These are phyloP conservation scores for Lycodopsis pacificus DNA, from an alignment of 2,797 vertebrate species.

Conservation along the genomic window DNA sequence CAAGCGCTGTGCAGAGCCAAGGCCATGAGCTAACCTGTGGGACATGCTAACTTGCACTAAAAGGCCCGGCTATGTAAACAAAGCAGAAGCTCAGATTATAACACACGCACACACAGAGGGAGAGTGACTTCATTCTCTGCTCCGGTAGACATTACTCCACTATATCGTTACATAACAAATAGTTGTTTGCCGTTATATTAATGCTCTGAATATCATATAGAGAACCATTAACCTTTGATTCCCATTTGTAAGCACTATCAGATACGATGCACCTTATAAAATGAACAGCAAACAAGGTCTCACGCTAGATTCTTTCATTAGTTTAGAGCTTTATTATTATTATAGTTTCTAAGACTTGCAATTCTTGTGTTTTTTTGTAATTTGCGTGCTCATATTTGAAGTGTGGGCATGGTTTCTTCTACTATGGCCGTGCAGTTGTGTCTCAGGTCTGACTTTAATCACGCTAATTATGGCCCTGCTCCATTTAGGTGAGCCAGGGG, in stretches of 20 bases:
- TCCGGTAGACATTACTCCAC: too few species aligned
- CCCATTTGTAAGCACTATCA: too few species aligned
- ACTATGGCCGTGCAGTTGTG: background rate
- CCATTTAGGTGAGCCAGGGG: too few species aligned
- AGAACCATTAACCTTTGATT: background rate
- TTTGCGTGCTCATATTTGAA: background rate
- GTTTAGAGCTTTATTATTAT: background rate
- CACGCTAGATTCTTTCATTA: background rate
- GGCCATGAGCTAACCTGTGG: too few species aligned
- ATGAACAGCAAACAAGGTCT: background rate
- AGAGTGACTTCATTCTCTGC: too few species aligned
- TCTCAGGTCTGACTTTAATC: background rate
- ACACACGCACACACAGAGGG: too few species aligned
- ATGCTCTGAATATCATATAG: background rate
- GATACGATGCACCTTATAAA: background rate
- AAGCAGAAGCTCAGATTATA: too few species aligned
- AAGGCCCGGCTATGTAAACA: too few species aligned
- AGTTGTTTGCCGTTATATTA: background rate
- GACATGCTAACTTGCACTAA: too few species aligned
- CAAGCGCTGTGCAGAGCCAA: too few species aligned
- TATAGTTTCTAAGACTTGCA: background rate
- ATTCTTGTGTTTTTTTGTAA: background rate
- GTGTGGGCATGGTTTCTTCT: background rate
- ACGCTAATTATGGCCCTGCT: too few species aligned
- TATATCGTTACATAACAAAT: too few species aligned